Conservation (phyloP, 2,888 invertebrate genomes). For the Dasypolia templi region DNA sequence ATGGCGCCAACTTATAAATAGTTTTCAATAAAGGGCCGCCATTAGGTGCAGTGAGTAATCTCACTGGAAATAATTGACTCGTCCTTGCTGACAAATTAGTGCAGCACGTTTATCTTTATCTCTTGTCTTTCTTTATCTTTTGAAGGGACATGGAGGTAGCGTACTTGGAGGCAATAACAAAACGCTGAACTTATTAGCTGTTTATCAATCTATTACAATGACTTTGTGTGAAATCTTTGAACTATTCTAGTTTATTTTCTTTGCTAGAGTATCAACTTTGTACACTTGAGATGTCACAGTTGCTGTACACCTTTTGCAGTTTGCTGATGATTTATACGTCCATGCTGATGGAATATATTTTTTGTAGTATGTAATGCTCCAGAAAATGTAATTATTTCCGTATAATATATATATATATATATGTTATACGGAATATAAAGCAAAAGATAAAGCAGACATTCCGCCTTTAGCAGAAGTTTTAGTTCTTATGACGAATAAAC, state of each 20-base stretch:
- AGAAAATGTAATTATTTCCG: not conserved
- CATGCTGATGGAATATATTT: not conserved
- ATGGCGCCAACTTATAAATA: conserved; percentile 70
- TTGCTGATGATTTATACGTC: not conserved
- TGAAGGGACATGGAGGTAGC: not conserved
- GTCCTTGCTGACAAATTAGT: conserved; percentile 66
- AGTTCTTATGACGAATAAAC: conserved; percentile 63
- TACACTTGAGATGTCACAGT: not conserved
- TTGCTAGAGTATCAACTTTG: not conserved
- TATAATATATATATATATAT: too few relatives aligned
- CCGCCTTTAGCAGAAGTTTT: conserved; percentile 42
- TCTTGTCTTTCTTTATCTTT: conserved; percentile 38
- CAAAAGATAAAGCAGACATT: conserved; percentile 21
- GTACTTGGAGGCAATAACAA: not conserved
- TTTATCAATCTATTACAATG: not conserved
- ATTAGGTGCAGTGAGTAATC: conserved; percentile 64
- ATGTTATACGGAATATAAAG: too few relatives aligned
- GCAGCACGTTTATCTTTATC: conserved; percentile 36
- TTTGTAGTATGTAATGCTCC: not conserved
- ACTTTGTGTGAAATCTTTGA: conserved; percentile 9
- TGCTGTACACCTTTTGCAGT: not conserved
- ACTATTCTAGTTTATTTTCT: not conserved
- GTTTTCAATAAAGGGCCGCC: conserved; percentile 62
- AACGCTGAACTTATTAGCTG: not conserved
- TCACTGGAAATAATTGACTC: conserved; percentile 66